A percentile compares a stretch with the other conserved stretches of the same genome.
These are phyloP conservation scores for Augiades crinisus DNA, from an alignment of 2,888 invertebrate species.

Conservation along the genomic window DNA sequence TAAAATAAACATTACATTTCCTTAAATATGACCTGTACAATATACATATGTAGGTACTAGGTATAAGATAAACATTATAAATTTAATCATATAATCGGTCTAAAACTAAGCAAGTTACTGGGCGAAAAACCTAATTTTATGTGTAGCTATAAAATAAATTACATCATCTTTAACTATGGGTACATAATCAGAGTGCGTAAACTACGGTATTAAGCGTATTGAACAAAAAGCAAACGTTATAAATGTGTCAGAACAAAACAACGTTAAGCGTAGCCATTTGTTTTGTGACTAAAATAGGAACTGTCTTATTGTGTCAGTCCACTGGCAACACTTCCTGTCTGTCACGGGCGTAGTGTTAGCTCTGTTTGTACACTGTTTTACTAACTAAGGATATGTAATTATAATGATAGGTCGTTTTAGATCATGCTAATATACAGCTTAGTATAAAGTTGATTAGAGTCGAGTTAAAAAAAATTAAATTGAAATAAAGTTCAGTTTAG, in stretches of 20 bases:
- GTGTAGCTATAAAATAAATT: slow-evolving; percentile 42
- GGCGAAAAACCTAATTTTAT: slow-evolving; percentile 39
- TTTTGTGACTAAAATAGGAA: slow-evolving; percentile 43
- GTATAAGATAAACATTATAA: not conserved
- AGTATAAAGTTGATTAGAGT: no score
- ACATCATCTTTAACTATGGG: slow-evolving; percentile 55
- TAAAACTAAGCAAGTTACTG: slow-evolving; percentile 28
- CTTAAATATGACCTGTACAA: no score
- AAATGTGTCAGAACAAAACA: slow-evolving; percentile 46
- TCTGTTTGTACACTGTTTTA: not conserved
- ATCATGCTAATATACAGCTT: no score
- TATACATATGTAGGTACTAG: no score
- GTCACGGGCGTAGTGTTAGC: not conserved
- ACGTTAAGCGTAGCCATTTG: slow-evolving; percentile 51
- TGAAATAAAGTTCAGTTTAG: no score
- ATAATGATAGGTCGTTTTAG: no score
- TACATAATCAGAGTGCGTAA: slow-evolving; percentile 53
- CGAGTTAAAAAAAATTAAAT: no score
- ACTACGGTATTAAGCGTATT: slow-evolving; percentile 50
- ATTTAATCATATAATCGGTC: not conserved
- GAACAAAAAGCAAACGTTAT: slow-evolving; percentile 53
- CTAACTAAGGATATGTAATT: no score
- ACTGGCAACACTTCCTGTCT: not conserved
- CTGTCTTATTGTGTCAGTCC: not conserved
- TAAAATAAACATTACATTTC: no score